These are phyloP conservation scores for Sphenodon punctatus DNA, from an alignment of 2,797 vertebrate genomes.

Conservation along the genomic window DNA sequence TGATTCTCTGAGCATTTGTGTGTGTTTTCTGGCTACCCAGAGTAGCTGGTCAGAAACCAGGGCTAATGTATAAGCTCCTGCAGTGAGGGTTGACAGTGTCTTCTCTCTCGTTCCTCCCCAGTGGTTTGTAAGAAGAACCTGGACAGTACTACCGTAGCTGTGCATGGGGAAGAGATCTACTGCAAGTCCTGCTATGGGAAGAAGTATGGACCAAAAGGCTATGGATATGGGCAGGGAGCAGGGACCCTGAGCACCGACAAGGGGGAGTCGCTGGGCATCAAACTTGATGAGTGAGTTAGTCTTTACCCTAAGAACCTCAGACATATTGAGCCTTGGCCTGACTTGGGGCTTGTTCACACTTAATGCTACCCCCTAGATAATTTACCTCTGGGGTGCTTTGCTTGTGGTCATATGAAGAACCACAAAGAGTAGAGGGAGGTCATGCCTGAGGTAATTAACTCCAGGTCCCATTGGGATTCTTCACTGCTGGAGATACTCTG, in stretches of 20 bases:
- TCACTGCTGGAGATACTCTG: too few species aligned
- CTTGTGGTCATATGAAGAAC: too few species aligned
- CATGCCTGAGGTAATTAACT: too few species aligned
- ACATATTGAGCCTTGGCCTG: neutral
- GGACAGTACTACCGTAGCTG: slow-evolving; percentile 95
- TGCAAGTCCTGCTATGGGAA: slow-evolving; percentile 97
- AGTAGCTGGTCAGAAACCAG: neutral
- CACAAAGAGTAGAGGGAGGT: too few species aligned
- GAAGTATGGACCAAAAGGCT: slow-evolving; percentile 97
- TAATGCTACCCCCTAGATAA: too few species aligned
- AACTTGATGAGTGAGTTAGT: slow-evolving; percentile 84
- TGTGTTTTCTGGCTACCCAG: neutral
- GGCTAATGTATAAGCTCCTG: neutral
- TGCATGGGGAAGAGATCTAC: slow-evolving; percentile 94
- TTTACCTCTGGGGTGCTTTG: too few species aligned
- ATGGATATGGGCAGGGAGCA: slow-evolving; percentile 90
- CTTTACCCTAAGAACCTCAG: neutral
- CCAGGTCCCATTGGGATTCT: too few species aligned
- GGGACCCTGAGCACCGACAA: slow-evolving; percentile 93
- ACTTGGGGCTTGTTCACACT: too few species aligned
- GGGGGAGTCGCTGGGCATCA: slow-evolving; percentile 90
- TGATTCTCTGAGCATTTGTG: too few species aligned
- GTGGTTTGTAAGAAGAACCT: slow-evolving; percentile 96
- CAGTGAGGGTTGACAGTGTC: neutral
- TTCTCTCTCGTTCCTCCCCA: slow-evolving; percentile 46